A percentile compares a stretch with the other conserved stretches of the same genome.
phyloP scores from a whole-genome alignment of 2,797 vertebrate species.

The Coracias cyanogaster region DNA sequence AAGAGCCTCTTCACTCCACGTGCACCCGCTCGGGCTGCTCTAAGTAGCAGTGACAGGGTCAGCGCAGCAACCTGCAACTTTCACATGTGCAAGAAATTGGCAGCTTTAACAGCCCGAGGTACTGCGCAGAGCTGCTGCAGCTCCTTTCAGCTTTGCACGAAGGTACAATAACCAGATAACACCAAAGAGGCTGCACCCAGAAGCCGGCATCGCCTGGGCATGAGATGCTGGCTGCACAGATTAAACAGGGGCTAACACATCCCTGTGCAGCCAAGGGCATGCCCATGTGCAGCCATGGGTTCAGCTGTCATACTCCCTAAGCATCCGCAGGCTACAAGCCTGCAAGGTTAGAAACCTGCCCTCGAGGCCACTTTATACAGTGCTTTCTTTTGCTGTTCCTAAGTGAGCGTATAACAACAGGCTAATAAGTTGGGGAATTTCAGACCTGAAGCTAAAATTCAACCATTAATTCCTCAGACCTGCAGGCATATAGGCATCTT shows the following conservation, averaged over 20 bases:
- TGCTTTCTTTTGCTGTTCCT: neutral
- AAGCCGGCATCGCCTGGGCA: rapidly evolving
- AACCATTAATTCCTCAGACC: neutral
- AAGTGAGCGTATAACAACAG: rapidly evolving
- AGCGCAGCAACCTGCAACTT: rapidly evolving
- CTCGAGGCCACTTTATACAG: rapidly evolving
- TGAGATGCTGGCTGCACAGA: rapidly evolving
- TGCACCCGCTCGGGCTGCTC: neutral
- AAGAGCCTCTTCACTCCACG: rapidly evolving
- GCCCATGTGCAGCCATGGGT: no score
- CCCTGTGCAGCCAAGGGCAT: neutral
- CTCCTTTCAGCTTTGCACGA: neutral
- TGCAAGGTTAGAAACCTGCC: neutral
- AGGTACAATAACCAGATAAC: rapidly evolving
- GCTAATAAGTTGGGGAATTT: neutral
- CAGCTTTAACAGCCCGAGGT: neutral
- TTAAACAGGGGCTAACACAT: rapidly evolving
- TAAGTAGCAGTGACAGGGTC: neutral
- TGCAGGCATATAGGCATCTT: rapidly evolving
- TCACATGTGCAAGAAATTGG: rapidly evolving
- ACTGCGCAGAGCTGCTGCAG: rapidly evolving
- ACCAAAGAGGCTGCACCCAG: neutral
- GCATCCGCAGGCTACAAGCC: rapidly evolving
- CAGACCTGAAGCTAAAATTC: neutral
- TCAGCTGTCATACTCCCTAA: neutral